Base-by-base conservation (phyloP, 1,140 invertebrate species). In the Ylistrum balloti region DNA sequence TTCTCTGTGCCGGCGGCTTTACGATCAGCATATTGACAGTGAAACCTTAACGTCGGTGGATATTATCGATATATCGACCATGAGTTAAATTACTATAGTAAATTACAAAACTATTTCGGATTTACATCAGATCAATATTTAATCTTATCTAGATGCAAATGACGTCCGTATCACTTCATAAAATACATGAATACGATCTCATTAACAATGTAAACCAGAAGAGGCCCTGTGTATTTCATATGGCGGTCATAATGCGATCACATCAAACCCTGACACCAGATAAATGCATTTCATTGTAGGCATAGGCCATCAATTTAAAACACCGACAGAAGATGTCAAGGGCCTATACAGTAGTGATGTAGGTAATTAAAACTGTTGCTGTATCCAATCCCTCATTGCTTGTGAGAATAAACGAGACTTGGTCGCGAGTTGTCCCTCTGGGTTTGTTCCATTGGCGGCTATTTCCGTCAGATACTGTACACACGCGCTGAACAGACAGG, bases 71-170 rank as follows among this genome's bases (percentile, higher is more conserved):
- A 9, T 1, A 45, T 45, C 41, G 41, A 45, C 17, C 41, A 1
- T 17, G 41, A 45, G 1, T 17, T 45, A 45, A 9, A 45, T 45
- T 45, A 45, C 41, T 45, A n/a, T n/a, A n/a, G n/a, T n/a, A 13
- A 45, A 45, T 45, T 45, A 45, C 41, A 45, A 17, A 17, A 13
- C 20, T 45, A 45, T 17, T 13, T 45, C 1, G 41, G 41, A 17
- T 9, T 45, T 45, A 45, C n/a, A 74, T 28, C 2, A 9, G 56
- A 74, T 74, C 56, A 74, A 74, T 74, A 74, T 74, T 28, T 74
- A 74, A 74, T 74, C 22, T 28, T 5, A 74, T 74, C 56, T 74
- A 74, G 56, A 74, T 74, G 56, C 56, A 74, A 74, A 74, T 74
- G 56, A 74, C 56, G 9, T 74, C 56, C 56, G 28, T 74, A 38